Evolutionary conservation across 2,797 vertebrate genomes (phyloP).

Genomic region (Crocidura indochinensis): DNA sequence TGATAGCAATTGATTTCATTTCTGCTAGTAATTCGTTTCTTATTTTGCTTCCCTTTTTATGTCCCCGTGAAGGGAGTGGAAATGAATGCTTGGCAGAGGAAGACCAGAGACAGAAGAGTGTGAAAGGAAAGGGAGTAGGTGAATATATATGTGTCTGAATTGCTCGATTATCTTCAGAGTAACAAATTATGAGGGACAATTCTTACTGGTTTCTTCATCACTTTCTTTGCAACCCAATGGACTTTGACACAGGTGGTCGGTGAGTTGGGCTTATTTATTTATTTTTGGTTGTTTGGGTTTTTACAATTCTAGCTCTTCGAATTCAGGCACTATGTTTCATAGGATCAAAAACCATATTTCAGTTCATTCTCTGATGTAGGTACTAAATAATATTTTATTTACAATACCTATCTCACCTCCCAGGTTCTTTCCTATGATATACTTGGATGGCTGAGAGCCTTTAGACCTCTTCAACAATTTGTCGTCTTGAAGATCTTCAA

Average conservation of each 20-base stretch:
- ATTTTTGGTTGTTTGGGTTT: constrained; percentile 61
- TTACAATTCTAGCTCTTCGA: neutral
- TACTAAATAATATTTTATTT: constrained; percentile 78
- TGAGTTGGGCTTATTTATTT: constrained; percentile 33
- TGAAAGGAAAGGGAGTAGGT: constrained; percentile 7
- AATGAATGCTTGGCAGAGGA: neutral
- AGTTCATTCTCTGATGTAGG: constrained; percentile 63
- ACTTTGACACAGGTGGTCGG: constrained; percentile 28
- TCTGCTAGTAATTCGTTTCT: constrained; percentile 26
- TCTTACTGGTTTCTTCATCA: constrained; percentile 58
- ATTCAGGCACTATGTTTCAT: constrained; percentile 55
- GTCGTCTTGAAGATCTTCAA: constrained; percentile 81
- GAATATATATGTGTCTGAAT: neutral
- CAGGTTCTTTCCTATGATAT: constrained; percentile 73
- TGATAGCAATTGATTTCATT: constrained; percentile 32
- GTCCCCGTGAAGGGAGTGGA: constrained; percentile 37
- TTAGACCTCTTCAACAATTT: constrained; percentile 69
- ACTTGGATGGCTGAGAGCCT: constrained; percentile 75
- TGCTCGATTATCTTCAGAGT: neutral
- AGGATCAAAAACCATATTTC: neutral
- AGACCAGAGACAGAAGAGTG: constrained; percentile 2
- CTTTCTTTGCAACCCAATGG: constrained; percentile 57
- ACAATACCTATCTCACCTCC: constrained; percentile 64
- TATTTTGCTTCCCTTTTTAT: constrained; percentile 48
- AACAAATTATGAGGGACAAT: neutral